Conservation (phyloP, 2,888 invertebrate genomes). For the Acrobasis suavella region DNA sequence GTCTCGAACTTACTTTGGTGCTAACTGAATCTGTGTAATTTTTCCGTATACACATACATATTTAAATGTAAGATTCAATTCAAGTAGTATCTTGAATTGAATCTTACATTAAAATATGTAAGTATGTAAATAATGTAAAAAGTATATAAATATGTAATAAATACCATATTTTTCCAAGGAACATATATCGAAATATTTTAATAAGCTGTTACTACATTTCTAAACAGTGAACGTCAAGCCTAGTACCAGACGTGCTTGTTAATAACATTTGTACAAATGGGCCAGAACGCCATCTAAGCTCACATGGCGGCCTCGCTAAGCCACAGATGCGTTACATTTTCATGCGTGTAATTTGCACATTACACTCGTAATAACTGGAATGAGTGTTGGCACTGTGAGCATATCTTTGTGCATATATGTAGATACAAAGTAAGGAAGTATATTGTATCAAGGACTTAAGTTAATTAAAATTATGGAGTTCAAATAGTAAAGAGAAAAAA, state of each 20-base stretch:
- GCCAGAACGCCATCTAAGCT: constrained; percentile 1
- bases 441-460: not conserved
- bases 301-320: constrained; percentile 17
- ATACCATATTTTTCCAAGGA: too few relatives aligned
- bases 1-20: too few relatives aligned
- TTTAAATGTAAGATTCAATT: too few relatives aligned
- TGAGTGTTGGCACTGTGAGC: constrained; percentile 9
- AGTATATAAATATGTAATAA: too few relatives aligned
- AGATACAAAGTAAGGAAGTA: not conserved
- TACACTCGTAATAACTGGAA: constrained; percentile 27
- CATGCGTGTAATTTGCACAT: constrained; percentile 25
- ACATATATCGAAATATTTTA: not conserved
- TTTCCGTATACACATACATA: too few relatives aligned
- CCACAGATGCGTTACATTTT: constrained; percentile 20
- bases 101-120: too few relatives aligned
- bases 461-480: constrained; percentile 5
- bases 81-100: too few relatives aligned
- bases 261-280: constrained; percentile 10
- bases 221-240: not conserved
- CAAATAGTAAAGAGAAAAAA: too few relatives aligned
- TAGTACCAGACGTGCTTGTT: not conserved
- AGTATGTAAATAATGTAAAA: too few relatives aligned
- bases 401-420: not conserved
- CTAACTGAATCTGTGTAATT: too few relatives aligned
- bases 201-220: not conserved